Evolutionary conservation across 2,888 invertebrate species (phyloP).

Genomic region (Spialia ferax): DNA sequence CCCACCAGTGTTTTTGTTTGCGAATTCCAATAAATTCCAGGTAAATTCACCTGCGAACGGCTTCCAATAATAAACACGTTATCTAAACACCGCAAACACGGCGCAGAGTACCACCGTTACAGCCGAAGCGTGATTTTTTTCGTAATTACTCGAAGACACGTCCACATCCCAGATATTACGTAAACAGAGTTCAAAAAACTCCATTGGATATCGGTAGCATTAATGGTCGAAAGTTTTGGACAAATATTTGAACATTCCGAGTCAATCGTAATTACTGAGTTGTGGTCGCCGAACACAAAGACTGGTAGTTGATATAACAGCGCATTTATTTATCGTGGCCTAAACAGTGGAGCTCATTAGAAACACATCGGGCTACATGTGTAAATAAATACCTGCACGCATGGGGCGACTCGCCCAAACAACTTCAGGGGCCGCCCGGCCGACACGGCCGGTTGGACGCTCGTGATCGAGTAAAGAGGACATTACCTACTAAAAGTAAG

Average conservation of each 20-base stretch:
- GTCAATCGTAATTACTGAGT: conserved; percentile 76
- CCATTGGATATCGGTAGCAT: conserved; percentile 77
- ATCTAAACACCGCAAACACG: conserved; percentile 58
- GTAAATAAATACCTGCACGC: conserved; percentile 73
- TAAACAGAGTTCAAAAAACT: conserved; percentile 72
- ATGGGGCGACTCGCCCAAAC: conserved; percentile 66
- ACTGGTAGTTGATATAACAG: conserved; percentile 81
- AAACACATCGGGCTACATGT: conserved; percentile 79
- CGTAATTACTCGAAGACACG: conserved; percentile 66
- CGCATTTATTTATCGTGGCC: conserved; percentile 65
- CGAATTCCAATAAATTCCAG: conserved; percentile 71
- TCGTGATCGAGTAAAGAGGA: conserved; percentile 45
- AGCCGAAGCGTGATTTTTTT: conserved; percentile 62
- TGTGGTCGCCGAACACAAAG: conserved; percentile 69
- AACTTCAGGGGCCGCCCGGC: conserved; percentile 56
- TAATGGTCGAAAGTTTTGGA: conserved; percentile 81
- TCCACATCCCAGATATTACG: conserved; percentile 66
- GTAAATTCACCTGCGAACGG: conserved; percentile 62
- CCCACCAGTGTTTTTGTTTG: conserved; percentile 74
- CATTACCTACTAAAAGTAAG: conserved; percentile 10
- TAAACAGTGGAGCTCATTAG: conserved; percentile 74
- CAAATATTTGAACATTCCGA: conserved; percentile 80
- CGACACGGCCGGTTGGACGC: conserved; percentile 58
- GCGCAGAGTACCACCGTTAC: conserved; percentile 58
- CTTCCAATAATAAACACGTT: conserved; percentile 71